Base-by-base conservation (phyloP, 2,113 vertebrate genomes). In the Herpailurus yagouaroundi region DNA sequence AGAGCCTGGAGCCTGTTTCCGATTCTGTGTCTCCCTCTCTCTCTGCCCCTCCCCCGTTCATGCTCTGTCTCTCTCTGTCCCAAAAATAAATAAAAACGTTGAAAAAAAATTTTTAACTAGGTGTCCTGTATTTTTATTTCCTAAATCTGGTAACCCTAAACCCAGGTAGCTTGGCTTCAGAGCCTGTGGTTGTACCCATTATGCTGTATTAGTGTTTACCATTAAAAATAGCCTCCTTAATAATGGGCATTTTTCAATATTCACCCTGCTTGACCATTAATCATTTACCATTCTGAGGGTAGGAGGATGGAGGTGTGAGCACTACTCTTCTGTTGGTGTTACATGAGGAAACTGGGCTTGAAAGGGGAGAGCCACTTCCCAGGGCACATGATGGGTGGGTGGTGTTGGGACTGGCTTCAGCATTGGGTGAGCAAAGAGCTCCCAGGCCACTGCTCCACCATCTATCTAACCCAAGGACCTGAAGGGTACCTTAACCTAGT, bases 361-460 rank as follows among this genome's bases (percentile, higher is more conserved):
- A 99, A 98, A 99, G 99, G 3, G 99, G 99, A 99, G 97, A 99
- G 99, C 98, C 99, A 99, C 98, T 99, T 99, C 99, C 99, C 98
- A 87, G 99, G 95, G 99, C 99, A 96, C 99, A 99, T 23, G 98
- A 99, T 94, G 99, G 99, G 97, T 98, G 99, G 84, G 99, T 18
- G 99, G 69, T 99, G 91, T 79, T 99, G 29, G 38, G 14, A 52
- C 0, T n/a, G 14, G 38, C 73, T 98, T 90, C 99, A 99, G 98
- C 98, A 98, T 95, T 99, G 99, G 89, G 98, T 99, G 98, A 99
- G 99, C 98, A 99, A 38, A 98, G 99, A 94, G 99, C 69, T 12
- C 52, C 99, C 97, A 98, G 98, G 23, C 98, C 98, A 98, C 4
- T 98, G 99, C 92, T 98, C 98, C 98, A 94, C 94, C 98, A 99